phyloP scores from a whole-genome alignment of 2,113 vertebrate genomes.

The Microtus richardsoni region DNA sequence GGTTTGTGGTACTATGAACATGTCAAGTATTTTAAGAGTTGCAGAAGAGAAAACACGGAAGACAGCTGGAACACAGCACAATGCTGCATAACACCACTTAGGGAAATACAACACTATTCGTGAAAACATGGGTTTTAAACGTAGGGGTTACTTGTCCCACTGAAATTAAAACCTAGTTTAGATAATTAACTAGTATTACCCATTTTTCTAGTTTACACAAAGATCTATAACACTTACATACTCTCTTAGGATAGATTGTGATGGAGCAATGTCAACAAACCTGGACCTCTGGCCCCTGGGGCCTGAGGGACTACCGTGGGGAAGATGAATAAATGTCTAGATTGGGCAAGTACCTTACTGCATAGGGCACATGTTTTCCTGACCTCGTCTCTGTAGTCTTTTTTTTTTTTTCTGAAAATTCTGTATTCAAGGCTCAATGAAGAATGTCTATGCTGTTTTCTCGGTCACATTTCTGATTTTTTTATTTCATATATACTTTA shows the following conservation, averaged over 20 bases:
- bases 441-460: no score
- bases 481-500: no score
- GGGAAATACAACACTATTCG: background rate
- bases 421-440: background rate
- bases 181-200: background rate
- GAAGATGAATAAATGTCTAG: background rate
- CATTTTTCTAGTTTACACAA: background rate
- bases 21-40: background rate
- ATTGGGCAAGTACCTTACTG: background rate
- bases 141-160: background rate
- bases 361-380: background rate
- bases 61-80: background rate
- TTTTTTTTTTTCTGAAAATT: background rate
- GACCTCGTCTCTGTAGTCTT: background rate
- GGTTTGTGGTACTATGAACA: background rate
- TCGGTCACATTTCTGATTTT: background rate
- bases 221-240: background rate
- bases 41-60: background rate
- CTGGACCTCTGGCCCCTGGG: background rate
- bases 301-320: no score
- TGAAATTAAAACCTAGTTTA: conserved; percentile 31
- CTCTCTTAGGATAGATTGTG: background rate
- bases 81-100: background rate
- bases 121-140: background rate
- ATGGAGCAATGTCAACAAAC: background rate